Evolutionary conservation across 1,140 invertebrate genomes (phyloP), one percentile per base, ranked within the genome.

Genomic region (Pemphigus obesinymphae): DNA sequence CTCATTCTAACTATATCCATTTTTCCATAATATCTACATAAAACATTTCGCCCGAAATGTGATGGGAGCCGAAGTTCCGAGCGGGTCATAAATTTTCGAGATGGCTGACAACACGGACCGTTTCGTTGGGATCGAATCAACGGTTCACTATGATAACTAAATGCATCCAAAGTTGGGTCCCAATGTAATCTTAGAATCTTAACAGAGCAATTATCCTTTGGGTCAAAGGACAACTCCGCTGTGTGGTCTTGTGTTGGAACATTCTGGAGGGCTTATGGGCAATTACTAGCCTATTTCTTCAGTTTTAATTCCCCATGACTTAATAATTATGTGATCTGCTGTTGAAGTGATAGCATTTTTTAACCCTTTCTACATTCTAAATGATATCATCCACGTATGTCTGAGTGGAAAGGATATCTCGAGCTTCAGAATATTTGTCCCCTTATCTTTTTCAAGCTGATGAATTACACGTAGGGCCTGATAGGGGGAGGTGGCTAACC

Each of bases 381-480:
- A 45, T 40, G 4, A 75, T 40, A 48, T n/a, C n/a, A n/a, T n/a
- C n/a, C n/a, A n/a, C n/a, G n/a, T n/a, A n/a, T n/a, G n/a, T n/a
- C n/a, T n/a, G 37, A 20, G 6, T 37, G 4, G 45, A 40, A 15
- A 37, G 10, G 3, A 45, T 15, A 45, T 26, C 23, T 10, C 23
- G 23, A 5, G 23, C 10, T 11, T 11, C 29, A 5, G 23, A 40
- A 31, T 7, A 29, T 4, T 11, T 7, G 10, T 6, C 5, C 8
- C 5, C 10, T 8, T 23, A 15, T 40, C 72, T 6, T 84, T 43
- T 45, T 85, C 85, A 20, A 88, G 68, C 75, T 86, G 84, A 50
- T 85, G 81, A 4, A 87, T 53, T 29, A 73, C 83, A 48, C 84
- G 82, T n/a, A 84, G 66, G 0, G 84, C 84, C 15, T 83, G 63